Evolutionary conservation across 1,140 invertebrate species (phyloP), one percentile per base, ranked within the genome.

Genomic region (Lysiphlebus fabarum): DNA sequence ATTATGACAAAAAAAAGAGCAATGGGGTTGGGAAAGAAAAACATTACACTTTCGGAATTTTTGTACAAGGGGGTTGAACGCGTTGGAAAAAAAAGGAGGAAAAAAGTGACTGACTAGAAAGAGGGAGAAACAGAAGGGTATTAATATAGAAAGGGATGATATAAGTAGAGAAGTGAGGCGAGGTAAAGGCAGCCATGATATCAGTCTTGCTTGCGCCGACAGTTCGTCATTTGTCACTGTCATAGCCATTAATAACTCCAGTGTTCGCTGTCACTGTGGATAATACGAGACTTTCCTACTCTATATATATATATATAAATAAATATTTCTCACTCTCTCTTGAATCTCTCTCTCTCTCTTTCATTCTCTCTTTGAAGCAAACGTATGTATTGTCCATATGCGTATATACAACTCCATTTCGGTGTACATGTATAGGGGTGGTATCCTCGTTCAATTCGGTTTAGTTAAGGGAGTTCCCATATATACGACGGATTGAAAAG

Each of bases 151-250:
- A 54, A 64, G 54, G 12, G 61, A 63, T 45, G 56, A 59, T 58
- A 66, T 66, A 66, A 61, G 69, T 54, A 48, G 53, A 55, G 40
- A 69, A 66, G 70, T 69, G 72, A 73, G 68, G 71, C 56, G 62
- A 61, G 71, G 72, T 67, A 71, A 74, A 76, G 76, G 70, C 76
- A 75, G 74, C 77, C 76, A 78, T 76, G 74, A 75, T 79, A 79
- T 78, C 76, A 79, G 77, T 79, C 77, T 78, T 79, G 77, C 77
- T 79, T 79, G 77, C 76, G 76, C 75, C 76, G 77, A 79, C 77
- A 78, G 77, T 79, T 78, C 77, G 76, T 79, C 76, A 78, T 79
- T 78, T 79, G 76, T 78, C 76, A 79, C 72, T 78, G 77, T 79
- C 77, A 70, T 69, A 67, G 76, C 76, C 77, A 79, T 79, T 79